Conservation (phyloP, 2,888 invertebrate genomes). For the Helleia helle region DNA sequence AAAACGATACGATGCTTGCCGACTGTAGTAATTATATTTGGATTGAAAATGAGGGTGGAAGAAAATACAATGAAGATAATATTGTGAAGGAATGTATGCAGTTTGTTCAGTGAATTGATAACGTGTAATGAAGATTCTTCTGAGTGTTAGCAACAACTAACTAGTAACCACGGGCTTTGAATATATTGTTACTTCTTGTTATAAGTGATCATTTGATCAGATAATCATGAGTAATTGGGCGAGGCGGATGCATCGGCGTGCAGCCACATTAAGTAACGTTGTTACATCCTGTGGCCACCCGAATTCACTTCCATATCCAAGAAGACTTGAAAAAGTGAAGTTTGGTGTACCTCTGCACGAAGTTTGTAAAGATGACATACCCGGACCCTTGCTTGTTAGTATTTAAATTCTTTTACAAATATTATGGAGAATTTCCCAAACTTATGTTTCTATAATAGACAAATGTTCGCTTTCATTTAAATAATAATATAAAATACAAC, state of each 20-base stretch:
- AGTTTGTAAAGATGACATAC: slow-evolving; percentile 96
- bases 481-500: too few species aligned
- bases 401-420: slow-evolving; percentile 19
- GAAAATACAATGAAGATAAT: not conserved
- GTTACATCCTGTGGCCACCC: slow-evolving; percentile 94
- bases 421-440: not conserved
- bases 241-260: slow-evolving; percentile 92
- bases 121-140: not conserved
- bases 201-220: slow-evolving; percentile 27
- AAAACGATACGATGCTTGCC: slow-evolving; percentile 1
- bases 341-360: slow-evolving; percentile 93
- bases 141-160: not conserved
- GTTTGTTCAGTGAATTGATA: not conserved
- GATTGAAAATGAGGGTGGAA: slow-evolving; percentile 1
- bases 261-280: slow-evolving; percentile 91
- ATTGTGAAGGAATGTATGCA: not conserved
- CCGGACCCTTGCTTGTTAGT: slow-evolving; percentile 91
- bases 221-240: slow-evolving; percentile 89
- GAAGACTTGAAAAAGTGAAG: slow-evolving; percentile 93
- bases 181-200: not conserved
- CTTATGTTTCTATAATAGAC: not conserved
- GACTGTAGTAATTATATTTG: slow-evolving; percentile 1
- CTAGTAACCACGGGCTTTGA: not conserved
- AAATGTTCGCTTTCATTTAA: too few species aligned
- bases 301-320: slow-evolving; percentile 83